These are phyloP conservation scores for Pangasius krempfi DNA, from an alignment of 2,797 vertebrate species.

Conservation along the genomic window DNA sequence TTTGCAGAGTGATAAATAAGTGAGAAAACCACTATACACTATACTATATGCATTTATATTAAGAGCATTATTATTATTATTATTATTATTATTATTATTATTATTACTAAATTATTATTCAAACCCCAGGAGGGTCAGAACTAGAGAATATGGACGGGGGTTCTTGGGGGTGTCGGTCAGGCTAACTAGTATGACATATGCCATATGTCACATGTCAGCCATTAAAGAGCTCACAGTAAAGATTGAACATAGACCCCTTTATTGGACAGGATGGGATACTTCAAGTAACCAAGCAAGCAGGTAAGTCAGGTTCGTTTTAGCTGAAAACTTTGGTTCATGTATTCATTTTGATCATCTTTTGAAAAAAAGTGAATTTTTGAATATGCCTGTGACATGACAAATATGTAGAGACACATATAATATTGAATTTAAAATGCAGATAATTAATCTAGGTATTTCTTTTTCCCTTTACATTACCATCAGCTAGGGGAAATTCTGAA, in stretches of 20 bases:
- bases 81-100: neutral
- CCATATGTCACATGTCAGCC: too few species aligned
- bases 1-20: neutral
- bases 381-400: neutral
- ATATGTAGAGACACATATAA: neutral
- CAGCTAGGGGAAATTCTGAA: neutral
- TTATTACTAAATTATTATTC: neutral
- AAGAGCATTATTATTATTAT: too few species aligned
- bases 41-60: neutral
- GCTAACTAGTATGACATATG: neutral
- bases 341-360: neutral
- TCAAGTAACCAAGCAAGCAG: neutral
- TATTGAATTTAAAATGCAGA: neutral
- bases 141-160: neutral
- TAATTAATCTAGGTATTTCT: neutral
- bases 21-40: neutral
- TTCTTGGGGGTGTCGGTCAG: neutral
- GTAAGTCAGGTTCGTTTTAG: neutral
- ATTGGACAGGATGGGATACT: neutral
- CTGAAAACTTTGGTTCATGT: neutral
- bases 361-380: neutral
- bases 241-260: too few species aligned
- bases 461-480: too few species aligned
- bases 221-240: too few species aligned
- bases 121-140: neutral